These are phyloP conservation scores for Macroramphosus scolopax DNA, from an alignment of 2,797 vertebrate genomes.

Conservation along the genomic window DNA sequence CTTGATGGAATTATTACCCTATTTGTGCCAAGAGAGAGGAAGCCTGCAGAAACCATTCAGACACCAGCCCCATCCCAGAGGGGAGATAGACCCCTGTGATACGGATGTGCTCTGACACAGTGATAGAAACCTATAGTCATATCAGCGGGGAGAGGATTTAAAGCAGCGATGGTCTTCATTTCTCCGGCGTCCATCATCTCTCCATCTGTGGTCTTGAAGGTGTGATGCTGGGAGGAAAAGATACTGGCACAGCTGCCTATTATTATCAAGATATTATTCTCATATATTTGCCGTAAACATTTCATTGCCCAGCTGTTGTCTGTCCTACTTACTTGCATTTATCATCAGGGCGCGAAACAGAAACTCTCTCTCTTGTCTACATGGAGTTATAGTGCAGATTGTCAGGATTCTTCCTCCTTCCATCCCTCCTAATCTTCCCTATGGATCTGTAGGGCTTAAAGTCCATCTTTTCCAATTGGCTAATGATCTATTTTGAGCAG, in stretches of 20 bases:
- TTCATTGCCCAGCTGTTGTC: constrained; percentile 47
- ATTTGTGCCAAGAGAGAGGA: constrained; percentile 61
- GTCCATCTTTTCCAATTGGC: constrained; percentile 69
- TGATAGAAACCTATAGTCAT: constrained; percentile 44
- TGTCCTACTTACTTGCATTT: constrained; percentile 32
- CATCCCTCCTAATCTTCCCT: constrained; percentile 53
- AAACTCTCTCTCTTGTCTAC: constrained; percentile 8
- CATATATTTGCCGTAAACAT: constrained; percentile 56
- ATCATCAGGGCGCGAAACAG: constrained; percentile 14
- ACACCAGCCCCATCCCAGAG: constrained; percentile 39
- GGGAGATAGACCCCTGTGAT: constrained; percentile 42
- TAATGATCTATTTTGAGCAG: constrained; percentile 77
- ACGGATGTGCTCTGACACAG: constrained; percentile 32
- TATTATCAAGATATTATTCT: constrained; percentile 57
- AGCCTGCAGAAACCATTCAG: constrained; percentile 51
- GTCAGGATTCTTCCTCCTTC: constrained; percentile 31
- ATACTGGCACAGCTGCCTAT: constrained; percentile 48
- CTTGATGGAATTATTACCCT: constrained; percentile 67
- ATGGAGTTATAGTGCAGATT: constrained; percentile 18
- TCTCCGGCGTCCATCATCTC: constrained; percentile 43
- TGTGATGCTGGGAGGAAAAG: constrained; percentile 15
- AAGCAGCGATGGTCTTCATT: constrained; percentile 20
- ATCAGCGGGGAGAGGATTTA: constrained; percentile 41
- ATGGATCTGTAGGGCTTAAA: constrained; percentile 63
- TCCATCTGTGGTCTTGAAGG: constrained; percentile 36